Evolutionary conservation across 2,888 invertebrate species (phyloP), one percentile per base, ranked within the genome.

Genomic region (Epirrita christyi): DNA sequence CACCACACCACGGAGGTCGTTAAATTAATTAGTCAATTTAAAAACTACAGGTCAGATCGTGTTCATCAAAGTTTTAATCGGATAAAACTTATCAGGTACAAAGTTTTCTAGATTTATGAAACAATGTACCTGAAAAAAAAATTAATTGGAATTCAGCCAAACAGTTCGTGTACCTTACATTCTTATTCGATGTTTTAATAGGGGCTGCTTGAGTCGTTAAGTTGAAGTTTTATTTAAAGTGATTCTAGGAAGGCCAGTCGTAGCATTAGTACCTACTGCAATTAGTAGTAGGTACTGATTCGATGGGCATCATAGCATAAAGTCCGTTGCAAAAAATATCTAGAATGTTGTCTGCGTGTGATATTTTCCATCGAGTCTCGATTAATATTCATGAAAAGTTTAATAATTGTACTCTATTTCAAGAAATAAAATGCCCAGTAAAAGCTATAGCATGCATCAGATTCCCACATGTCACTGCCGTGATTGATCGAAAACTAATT

Each of bases 401-500:
- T 36, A 36, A 36, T 5, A n/a, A 6, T n/a, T 36, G n/a, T n/a
- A n/a, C 10, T 36, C 36, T 36, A n/a, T 36, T 36, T n/a, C 21
- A 29, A 32, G 14, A 36, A 37, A 10, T 41, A 14, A 36, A 28
- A 4, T 29, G 37, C 10, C 10, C 7, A 38, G 28, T 42, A 50
- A 51, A 46, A 56, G 56, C 51, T 51, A 46, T 56, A 8, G 29
- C 14, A 37, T 56, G 59, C 59, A 38, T 42, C 40, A 55, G 43
- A 55, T 47, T 51, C 47, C 59, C 55, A 51, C 34, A 43, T 55
- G 59, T 59, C 59, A 27, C 7, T n/a, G 29, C 8, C 7, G 32
- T 66, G 66, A 66, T 64, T 60, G 63, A 66, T 62, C 58, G 57
- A 41, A 41, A 15, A 32, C 48, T 58, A 57, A 63, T 60, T 58